A percentile compares a stretch with the other conserved stretches of the same genome.
These are phyloP conservation scores for Plemyria rubiginata DNA, from an alignment of 2,888 invertebrate species.

Conservation along the genomic window DNA sequence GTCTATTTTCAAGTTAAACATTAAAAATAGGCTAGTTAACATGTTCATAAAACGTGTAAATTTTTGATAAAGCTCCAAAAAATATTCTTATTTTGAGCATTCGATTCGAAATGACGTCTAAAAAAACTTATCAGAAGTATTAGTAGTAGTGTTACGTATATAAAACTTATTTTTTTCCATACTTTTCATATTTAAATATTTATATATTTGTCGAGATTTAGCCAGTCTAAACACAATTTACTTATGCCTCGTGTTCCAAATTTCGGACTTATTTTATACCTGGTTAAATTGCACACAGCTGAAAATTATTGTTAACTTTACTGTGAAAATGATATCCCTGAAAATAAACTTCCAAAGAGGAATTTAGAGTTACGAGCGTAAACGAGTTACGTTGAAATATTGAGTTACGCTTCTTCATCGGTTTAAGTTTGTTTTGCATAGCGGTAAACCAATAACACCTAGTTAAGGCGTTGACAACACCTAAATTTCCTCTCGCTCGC, in stretches of 20 bases:
- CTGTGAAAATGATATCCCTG: slow-evolving; percentile 10
- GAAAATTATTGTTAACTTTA: slow-evolving; percentile 29
- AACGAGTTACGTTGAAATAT: slow-evolving; percentile 5
- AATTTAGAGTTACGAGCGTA: slow-evolving; percentile 3
- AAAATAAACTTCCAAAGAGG: slow-evolving; percentile 7
- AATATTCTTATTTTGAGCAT: too few species aligned
- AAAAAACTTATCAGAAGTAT: too few species aligned
- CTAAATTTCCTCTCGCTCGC: too few species aligned
- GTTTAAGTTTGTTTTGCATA: slow-evolving; percentile 11
- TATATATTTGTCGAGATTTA: slow-evolving; percentile 17
- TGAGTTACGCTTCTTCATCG: neutral
- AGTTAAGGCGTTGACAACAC: too few species aligned
- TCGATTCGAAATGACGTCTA: too few species aligned
- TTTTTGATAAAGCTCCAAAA: too few species aligned
- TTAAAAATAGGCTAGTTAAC: too few species aligned
- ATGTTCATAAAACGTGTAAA: too few species aligned
- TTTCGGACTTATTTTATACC: slow-evolving; percentile 25
- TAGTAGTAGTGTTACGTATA: too few species aligned
- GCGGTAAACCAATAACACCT: slow-evolving; percentile 30
- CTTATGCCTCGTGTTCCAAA: slow-evolving; percentile 27
- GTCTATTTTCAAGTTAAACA: too few species aligned
- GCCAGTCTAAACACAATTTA: slow-evolving; percentile 32
- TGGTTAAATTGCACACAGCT: slow-evolving; percentile 30
- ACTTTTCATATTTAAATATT: too few species aligned
- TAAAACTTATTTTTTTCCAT: too few species aligned